Conservation (phyloP, 2,888 invertebrate genomes). For the Dicranocentrus wangi region DNA sequence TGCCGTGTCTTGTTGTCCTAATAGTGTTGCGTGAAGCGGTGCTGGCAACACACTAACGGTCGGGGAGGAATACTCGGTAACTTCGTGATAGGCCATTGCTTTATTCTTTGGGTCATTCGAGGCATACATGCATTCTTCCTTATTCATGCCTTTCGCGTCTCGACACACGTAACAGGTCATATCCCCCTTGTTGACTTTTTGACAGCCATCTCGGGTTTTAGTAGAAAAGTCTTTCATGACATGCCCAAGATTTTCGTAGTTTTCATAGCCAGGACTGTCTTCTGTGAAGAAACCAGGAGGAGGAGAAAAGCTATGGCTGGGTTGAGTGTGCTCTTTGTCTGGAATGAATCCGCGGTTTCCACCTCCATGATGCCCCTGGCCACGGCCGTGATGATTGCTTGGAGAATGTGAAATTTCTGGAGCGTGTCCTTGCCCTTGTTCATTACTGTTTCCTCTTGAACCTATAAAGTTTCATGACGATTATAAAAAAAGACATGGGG, state of each 20-base stretch:
- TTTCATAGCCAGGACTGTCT: conserved; percentile 35
- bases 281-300: conserved; percentile 63
- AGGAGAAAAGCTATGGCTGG: conserved; percentile 66
- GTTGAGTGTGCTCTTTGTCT: conserved; percentile 67
- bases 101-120: conserved; percentile 81
- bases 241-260: conserved; percentile 79
- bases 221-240: conserved; percentile 83
- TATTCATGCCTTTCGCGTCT: conserved; percentile 81
- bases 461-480: conserved; percentile 12
- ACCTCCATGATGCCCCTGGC: conserved; percentile 16
- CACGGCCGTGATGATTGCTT: conserved; percentile 7
- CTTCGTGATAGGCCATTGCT: conserved; percentile 81
- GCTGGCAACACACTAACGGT: conserved; percentile 65
- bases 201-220: conserved; percentile 80
- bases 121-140: conserved; percentile 87
- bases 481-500: too few species aligned
- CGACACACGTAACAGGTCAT: conserved; percentile 86
- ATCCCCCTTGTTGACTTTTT: conserved; percentile 82
- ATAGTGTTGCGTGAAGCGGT: conserved; percentile 26
- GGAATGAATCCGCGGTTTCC: conserved; percentile 48
- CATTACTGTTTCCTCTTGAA: not conserved
- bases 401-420: conserved; percentile 35
- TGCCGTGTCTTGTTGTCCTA: not conserved
- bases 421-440: conserved; percentile 2
- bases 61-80: conserved; percentile 77